These are phyloP conservation scores for Bolinopsis microptera DNA, from an alignment of 37 sponge, comb jelly and placozoan species.

Conservation along the genomic window DNA sequence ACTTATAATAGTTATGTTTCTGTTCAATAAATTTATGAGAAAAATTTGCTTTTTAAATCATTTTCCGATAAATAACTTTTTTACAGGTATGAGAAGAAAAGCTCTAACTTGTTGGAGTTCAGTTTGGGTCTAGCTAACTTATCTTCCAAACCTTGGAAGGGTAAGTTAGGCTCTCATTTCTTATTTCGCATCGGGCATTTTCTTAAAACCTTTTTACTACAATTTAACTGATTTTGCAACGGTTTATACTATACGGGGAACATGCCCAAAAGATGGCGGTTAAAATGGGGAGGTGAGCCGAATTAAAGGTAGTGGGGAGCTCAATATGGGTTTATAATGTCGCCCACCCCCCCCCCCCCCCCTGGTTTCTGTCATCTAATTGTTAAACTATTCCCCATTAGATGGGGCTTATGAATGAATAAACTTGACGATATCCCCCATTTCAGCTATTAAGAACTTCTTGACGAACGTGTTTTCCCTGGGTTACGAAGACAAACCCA, in stretches of 20 bases:
- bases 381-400: no score
- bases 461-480: not conserved
- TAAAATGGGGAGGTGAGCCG: no score
- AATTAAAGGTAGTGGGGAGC: no score
- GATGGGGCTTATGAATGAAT: no score
- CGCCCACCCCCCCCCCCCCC: no score
- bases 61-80: no score
- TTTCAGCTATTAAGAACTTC: constrained; percentile 39
- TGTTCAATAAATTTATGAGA: no score
- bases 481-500: constrained; percentile 1
- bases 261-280: no score
- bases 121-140: not conserved
- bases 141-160: constrained; percentile 44
- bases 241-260: not conserved
- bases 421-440: no score
- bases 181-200: not conserved
- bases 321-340: no score
- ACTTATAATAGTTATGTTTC: not conserved
- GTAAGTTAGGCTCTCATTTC: not conserved
- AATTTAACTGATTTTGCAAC: not conserved
- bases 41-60: no score
- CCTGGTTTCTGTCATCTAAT: no score
- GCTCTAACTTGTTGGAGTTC: not conserved
- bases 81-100: constrained; percentile 56
- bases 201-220: not conserved